Base-by-base conservation (phyloP, 2,113 vertebrate genomes). In the Strigops habroptila region DNA sequence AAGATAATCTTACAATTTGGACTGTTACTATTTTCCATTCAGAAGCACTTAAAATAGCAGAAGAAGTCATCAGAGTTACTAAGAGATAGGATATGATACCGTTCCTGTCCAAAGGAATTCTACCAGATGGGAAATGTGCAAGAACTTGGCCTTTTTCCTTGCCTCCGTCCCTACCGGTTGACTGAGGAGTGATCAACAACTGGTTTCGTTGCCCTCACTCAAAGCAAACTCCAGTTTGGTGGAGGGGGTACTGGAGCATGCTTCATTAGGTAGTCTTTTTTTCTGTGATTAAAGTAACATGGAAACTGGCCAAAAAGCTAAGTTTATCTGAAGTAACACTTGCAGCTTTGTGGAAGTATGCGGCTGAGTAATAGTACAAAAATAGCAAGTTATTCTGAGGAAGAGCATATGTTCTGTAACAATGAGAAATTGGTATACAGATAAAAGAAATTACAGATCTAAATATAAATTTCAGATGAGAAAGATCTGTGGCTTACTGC, bases 341-440 rank as follows among this genome's bases (percentile, higher is more conserved):
- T 96, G 93, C 96, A 96, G 96, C 96, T 97, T 95, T 92, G 96
- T 97, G 94, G 96, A 97, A 98, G 90, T 97, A 86, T 97, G 95
- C 0, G 18, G 91, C 91, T 98, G 97, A 98, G 97, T 98, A 98
- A 98, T 96, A 96, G 93, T 90, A 95, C 82, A 97, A 97, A 98
- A 98, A 98, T 98, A 98, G 97, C 89, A 91, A 90, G 95, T 97
- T 98, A 98, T 98, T 98, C 97, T 98, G 96, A 97, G 97, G 97
- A 97, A 98, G 97, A 98, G 91, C 97, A 94, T 98, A 97, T 97
- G 97, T 96, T 98, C 96, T 97, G 93, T 95, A 98, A 97, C 96
- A 98, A 97, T 98, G 95, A 95, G 81, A 97, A 97, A 97, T 96
- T 93, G 91, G 87, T 97, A 57, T 97, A 97, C 77, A 91, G 81